Evolutionary conservation across 2,888 invertebrate genomes (phyloP), one percentile per base, ranked within the genome.

Genomic region (Trichogramma evanescens): DNA sequence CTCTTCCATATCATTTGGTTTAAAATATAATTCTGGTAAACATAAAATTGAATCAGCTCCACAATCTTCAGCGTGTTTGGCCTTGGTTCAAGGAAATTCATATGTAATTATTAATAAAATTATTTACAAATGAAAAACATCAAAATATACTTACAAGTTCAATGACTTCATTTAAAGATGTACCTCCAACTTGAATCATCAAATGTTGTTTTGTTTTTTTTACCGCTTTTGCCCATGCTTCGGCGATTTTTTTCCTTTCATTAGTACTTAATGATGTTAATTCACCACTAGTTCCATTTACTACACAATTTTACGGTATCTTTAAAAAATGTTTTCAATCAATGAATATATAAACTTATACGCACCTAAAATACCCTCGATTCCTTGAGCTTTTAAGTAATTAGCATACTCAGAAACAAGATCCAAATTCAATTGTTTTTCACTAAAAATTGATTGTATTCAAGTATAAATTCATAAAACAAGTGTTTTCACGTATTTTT

Each of bases 231-330:
- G 82, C 73, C 89, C 89, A 90, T 45, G 83, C 82, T 71, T 87
- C 85, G 0, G 87, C 79, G 3, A 86, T 74, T 4, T 71, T 67
- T 76, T 89, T 89, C 53, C 92, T 81, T 75, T 93, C 91, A 0
- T 74, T 73, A 0, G 87, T 76, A 49, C 82, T 86, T 74, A 91
- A 76, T 0, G 83, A 84, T 68, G 85, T 82, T 0, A 89, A 89
- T 78, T 93, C 92, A 0, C 91, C 92, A 40, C 85, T 85, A 0
- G 91, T 89, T 8, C 92, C 91, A 75, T 89, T 89, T 5, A 91
- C 91, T 91, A 69, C 49, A 42, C 9, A 43, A 49, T 50, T 38
- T 50, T 50, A 10, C 26, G 9, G n/a, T 39, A 9, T 13, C 13
- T 40, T n/a, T 50, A 40, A 7, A 26, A 4, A 41, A 10, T 45